Evolutionary conservation across 1,140 invertebrate genomes (phyloP), one percentile per base, ranked within the genome.

Genomic region (Leguminivora glycinivorella): DNA sequence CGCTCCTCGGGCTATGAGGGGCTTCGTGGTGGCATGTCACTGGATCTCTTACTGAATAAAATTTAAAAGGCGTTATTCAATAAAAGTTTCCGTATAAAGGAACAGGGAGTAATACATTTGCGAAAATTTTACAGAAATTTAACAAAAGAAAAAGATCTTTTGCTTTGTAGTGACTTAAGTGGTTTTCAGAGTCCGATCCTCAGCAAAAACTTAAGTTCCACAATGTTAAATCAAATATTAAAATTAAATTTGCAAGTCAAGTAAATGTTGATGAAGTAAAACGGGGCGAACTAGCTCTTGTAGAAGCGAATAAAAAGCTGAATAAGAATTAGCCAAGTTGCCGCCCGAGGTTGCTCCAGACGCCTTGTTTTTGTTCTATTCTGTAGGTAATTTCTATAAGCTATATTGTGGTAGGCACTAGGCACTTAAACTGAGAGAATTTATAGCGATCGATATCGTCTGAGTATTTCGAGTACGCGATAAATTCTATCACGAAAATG

Each of bases 1-100:
- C 81, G 74, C 60, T 43, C 79, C 81, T 82, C 70, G 71, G 85
- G 85, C 84, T 82, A 85, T 68, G 75, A 70, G 71, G 71, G 47
- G 12, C 68, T 69, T 73, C 76, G n/a, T 17, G n/a, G 12, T 29
- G 58, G 22, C 24, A 63, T 63, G 58, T 17, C 58, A 63, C 26
- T 63, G 9, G 58, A 63, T 63, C 25, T 29, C n/a, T 63, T 29
- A 29, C 58, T 17, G 83, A 82, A 82, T 75, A 84, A 81, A 77
- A 79, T 81, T 74, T 79, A 74, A 74, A 68, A 72, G 25, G 66
- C 67, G 70, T 67, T 58, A 60, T 71, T 73, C 68, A 75, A 72
- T 63, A 63, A 63, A 9, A 29, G 12, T 63, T 31, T 31, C 10
- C 10, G 58, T 17, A 29, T 31, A 52, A 52, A 52, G 19, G 47